Conservation (phyloP, 2,888 invertebrate genomes). For the Teleogryllus oceanicus region DNA sequence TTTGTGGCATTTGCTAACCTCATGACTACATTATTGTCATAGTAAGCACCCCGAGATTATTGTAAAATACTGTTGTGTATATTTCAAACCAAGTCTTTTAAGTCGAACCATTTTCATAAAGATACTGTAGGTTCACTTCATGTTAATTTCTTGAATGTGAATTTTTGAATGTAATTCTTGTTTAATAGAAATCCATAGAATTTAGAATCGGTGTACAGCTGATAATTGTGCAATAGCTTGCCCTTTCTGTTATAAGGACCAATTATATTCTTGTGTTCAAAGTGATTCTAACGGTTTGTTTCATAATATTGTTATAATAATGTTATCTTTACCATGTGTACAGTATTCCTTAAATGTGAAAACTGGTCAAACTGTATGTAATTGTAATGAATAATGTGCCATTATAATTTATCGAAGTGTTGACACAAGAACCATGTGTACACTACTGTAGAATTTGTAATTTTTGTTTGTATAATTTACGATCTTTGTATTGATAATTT, state of each 20-base stretch:
- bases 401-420: neutral
- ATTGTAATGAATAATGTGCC: neutral
- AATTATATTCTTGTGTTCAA: neutral
- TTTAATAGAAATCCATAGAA: too few species aligned
- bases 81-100: too few species aligned
- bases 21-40: too few species aligned
- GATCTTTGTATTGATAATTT: neutral
- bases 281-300: neutral
- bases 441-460: slow-evolving; percentile 7
- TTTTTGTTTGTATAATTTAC: neutral
- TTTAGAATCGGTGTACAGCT: too few species aligned
- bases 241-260: neutral
- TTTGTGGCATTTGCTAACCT: too few species aligned
- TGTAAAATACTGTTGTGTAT: too few species aligned
- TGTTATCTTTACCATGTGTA: neutral
- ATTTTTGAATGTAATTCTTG: too few species aligned
- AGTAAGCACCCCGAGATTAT: too few species aligned
- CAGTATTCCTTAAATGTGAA: neutral
- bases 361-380: neutral
- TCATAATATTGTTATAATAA: neutral
- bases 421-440: neutral
- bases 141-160: too few species aligned
- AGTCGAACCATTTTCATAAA: too few species aligned
- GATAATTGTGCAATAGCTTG: neutral
- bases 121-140: too few species aligned